Evolutionary conservation across 2,797 vertebrate genomes (phyloP).

Genomic region (Acipenser ruthenus): DNA sequence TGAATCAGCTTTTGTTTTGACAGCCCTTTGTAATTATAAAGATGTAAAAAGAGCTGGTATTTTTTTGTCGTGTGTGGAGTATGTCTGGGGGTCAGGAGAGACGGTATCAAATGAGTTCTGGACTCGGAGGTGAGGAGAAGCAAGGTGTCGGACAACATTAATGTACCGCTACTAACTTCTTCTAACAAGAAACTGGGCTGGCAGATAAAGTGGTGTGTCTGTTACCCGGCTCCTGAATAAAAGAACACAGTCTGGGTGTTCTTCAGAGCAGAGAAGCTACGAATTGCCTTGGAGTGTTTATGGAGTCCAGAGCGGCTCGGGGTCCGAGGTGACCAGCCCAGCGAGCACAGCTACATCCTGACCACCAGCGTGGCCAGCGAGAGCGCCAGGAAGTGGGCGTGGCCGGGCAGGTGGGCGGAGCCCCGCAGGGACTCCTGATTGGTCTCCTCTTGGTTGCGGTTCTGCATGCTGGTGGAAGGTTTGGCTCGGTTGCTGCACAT

Average conservation of each 20-base stretch:
- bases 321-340: not conserved
- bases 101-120: too few species aligned
- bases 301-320: not conserved
- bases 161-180: too few species aligned
- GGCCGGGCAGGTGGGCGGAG: slow-evolving; percentile 30
- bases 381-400: slow-evolving; percentile 40
- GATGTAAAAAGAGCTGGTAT: too few species aligned
- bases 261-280: not conserved
- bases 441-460: slow-evolving; percentile 54
- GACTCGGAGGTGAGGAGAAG: too few species aligned
- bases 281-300: not conserved
- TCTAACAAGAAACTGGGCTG: too few species aligned
- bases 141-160: too few species aligned
- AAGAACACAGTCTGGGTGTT: not conserved
- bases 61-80: too few species aligned
- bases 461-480: slow-evolving; percentile 40
- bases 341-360: slow-evolving; percentile 33
- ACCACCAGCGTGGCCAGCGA: slow-evolving; percentile 33
- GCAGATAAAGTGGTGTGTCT: too few species aligned
- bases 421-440: slow-evolving; percentile 80
- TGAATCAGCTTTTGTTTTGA: too few species aligned
- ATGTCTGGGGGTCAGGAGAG: too few species aligned
- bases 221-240: slow-evolving; percentile 9
- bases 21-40: too few species aligned
- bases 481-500: slow-evolving; percentile 67